Evolutionary conservation across 92 coral and sea anemone genomes (phyloP), one percentile per base, ranked within the genome.

Genomic region (Blastomussa wellsi): DNA sequence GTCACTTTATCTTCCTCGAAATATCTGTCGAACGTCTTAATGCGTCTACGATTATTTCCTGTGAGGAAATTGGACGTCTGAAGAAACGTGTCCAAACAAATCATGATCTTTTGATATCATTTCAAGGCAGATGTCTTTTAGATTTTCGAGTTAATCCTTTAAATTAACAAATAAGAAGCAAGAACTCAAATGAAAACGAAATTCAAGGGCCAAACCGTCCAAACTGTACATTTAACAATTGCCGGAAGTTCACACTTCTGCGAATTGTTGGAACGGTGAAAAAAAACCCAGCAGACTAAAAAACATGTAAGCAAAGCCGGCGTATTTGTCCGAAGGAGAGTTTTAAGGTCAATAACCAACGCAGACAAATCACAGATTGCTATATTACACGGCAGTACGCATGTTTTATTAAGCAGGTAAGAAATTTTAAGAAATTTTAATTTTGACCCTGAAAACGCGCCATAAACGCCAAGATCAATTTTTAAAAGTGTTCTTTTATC

Each of bases 171-270:
- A n/a, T 31, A 49, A 20, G 78, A 26, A 74, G 38, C 10, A 26
- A 47, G 48, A 7, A 47, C 79, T 11, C 51, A 28, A 44, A 47
- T 26, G 32, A 26, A 48, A 47, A 57, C 24, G 41, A 78, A 57
- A 36, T 37, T 12, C 48, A 53, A 78, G 31, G 44, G 49, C 49
- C 49, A 44, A 44, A 44, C 24, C 16, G 0, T 3, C 22, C 20
- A 69, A 69, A 81, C 85, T 78, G 3, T 78, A 52, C n/a, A n/a
- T n/a, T 51, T 38, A 55, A 82, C 86, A 82, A 82, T 82, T 51
- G 48, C 52, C 86, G 86, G 86, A 82, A 82, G 78, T 51, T 33
- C 16, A 20, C 77, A 81, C 78, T 81, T 81, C 8, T 24, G 65
- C 66, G 76, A 62, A 62, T 57, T 17, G 28, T 33, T 33, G 35